A percentile compares a stretch with the other conserved stretches of the same genome.
Evolutionary conservation across 2,888 invertebrate genomes (phyloP).

Genomic region (Coenonympha arcania): DNA sequence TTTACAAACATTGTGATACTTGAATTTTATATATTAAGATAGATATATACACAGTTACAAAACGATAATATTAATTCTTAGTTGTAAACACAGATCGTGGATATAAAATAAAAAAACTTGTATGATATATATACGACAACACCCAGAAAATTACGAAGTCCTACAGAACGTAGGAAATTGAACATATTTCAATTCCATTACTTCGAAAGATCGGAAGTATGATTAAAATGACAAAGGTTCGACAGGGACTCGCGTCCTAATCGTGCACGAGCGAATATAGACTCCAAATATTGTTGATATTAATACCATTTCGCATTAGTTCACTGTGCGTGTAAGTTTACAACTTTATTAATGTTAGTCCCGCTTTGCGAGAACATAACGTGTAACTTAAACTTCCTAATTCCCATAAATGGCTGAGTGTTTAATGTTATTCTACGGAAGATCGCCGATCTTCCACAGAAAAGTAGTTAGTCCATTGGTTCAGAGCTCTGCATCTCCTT

Average conservation of each 20-base stretch:
- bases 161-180: conserved; percentile 64
- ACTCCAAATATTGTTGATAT: conserved; percentile 43
- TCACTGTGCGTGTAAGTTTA: conserved; percentile 41
- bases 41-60: too few relatives aligned
- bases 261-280: conserved; percentile 43
- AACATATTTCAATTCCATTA: conserved; percentile 74
- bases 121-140: conserved; percentile 35
- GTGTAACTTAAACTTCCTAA: conserved; percentile 32
- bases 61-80: too few relatives aligned
- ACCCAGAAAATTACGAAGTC: conserved; percentile 51
- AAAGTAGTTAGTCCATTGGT: neutral
- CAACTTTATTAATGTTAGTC: conserved; percentile 54
- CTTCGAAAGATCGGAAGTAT: conserved; percentile 71
- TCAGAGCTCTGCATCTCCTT: too few relatives aligned
- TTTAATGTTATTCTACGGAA: too few relatives aligned
- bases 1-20: too few relatives aligned
- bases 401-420: neutral
- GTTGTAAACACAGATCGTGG: neutral
- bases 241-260: conserved; percentile 54
- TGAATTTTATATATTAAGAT: too few relatives aligned
- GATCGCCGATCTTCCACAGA: too few relatives aligned
- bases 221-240: conserved; percentile 74
- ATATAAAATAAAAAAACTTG: conserved; percentile 12
- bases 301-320: conserved; percentile 37
- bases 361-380: conserved; percentile 39